These are phyloP conservation scores for Salvator merianae DNA, from an alignment of 2,113 vertebrate genomes.

Conservation along the genomic window DNA sequence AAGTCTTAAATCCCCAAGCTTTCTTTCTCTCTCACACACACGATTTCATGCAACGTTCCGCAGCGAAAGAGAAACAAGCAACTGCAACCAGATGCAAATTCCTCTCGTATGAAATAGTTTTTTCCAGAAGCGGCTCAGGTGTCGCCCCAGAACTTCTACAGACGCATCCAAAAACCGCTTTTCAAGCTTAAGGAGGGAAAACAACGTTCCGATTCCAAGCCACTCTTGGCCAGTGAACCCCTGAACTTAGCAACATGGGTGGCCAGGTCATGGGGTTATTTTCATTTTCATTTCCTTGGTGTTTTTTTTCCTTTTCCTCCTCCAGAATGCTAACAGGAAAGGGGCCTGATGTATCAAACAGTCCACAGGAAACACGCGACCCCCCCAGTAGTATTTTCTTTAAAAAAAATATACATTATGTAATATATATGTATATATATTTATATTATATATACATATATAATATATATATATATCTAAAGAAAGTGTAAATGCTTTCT, in stretches of 20 bases:
- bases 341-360: constrained; percentile 83
- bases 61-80: constrained; percentile 79
- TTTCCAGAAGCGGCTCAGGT: constrained; percentile 62
- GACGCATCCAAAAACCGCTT: constrained; percentile 75
- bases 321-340: constrained; percentile 82
- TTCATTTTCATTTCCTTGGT: too few species aligned
- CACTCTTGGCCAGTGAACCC: constrained; percentile 77
- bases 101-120: constrained; percentile 71
- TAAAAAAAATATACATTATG: constrained; percentile 85
- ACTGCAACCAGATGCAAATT: constrained; percentile 77
- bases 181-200: constrained; percentile 44
- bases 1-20: constrained; percentile 58
- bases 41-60: constrained; percentile 76
- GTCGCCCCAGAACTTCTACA: constrained; percentile 55
- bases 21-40: constrained; percentile 68
- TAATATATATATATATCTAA: constrained; percentile 85
- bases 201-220: constrained; percentile 79
- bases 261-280: constrained; percentile 32
- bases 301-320: constrained; percentile 62
- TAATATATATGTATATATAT: constrained; percentile 83
- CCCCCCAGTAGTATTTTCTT: constrained; percentile 77
- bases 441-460: constrained; percentile 84
- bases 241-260: constrained; percentile 75
- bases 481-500: constrained; percentile 84
- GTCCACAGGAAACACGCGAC: constrained; percentile 84